Base-by-base conservation (phyloP, 2,113 vertebrate genomes). In the Anguilla japonica region DNA sequence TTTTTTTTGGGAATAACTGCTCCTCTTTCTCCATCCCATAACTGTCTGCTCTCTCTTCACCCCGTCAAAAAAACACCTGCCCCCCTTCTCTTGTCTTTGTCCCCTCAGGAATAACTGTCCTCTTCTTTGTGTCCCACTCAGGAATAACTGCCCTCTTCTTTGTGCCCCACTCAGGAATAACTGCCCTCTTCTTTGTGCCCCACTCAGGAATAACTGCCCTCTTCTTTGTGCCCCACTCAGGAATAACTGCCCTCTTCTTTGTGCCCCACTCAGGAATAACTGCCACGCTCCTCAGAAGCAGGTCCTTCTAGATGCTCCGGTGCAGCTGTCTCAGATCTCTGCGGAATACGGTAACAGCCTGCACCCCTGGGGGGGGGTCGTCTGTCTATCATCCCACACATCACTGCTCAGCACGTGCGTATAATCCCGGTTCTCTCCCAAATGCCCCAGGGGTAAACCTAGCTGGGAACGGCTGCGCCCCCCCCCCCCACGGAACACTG, bases 321-420 rank as follows among this genome's bases (percentile, higher is more conserved):
- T 99, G 82, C 98, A 99, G 93, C 95, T 99, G 43, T 99, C 98
- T 34, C 96, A 99, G 94, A 98, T 99, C 89, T 94, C 96, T 0
- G 95, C 96, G 1, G 95, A 94, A 26, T 94, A 93, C 0, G 95
- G 98, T 99, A 92, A 97, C 96, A 84, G 34, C 26, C 53, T 18
- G 14, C 16, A 34, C 9, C 53, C 3, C 13, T 18, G 15, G 56
- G 11, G 56, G 56, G 14, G 14, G 56, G 14, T 60, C 15, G 9
- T 56, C 53, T 34, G 34, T 34, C 34, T 34, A 56, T 56, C 53
- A 56, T 13, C 14, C 60, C 15, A 63, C 60, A 63, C 14, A 5
- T 63, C 60, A 63, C 60, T 63, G 60, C 60, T 63, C 60, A 63
- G 18, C 34, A 34, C 34, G 1, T 34, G 34, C 34, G 34, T 34